phyloP scores from a whole-genome alignment of 2,113 vertebrate genomes.

The Prionailurus bengalensis region DNA sequence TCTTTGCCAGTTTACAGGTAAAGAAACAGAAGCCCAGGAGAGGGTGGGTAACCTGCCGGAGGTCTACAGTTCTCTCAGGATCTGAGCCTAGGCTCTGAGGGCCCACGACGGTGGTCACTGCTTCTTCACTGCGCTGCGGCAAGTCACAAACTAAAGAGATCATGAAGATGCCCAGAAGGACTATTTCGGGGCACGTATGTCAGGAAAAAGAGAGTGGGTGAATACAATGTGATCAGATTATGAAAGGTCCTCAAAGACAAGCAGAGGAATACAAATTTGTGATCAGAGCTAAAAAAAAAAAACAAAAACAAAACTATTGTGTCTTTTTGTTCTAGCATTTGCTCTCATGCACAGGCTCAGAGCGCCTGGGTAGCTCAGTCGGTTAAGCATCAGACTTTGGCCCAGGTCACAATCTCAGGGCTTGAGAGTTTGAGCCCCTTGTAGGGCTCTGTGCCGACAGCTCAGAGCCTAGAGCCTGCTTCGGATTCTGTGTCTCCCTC shows the following conservation, averaged over 20 bases:
- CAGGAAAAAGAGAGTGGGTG: not conserved
- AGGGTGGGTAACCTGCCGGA: not conserved
- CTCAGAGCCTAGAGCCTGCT: too few relatives aligned
- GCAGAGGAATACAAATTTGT: not conserved
- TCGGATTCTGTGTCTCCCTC: too few relatives aligned
- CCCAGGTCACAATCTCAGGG: too few relatives aligned
- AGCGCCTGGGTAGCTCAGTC: too few relatives aligned
- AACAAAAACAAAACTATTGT: fast-evolving
- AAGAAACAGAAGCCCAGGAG: not conserved
- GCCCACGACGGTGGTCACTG: not conserved
- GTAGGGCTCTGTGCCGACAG: too few relatives aligned
- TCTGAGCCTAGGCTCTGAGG: not conserved
- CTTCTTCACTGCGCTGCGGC: not conserved
- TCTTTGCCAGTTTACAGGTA: not conserved
- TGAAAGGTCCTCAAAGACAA: not conserved
- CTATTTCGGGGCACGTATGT: not conserved
- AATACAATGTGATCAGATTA: not conserved
- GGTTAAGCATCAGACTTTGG: too few relatives aligned
- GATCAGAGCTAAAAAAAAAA: not conserved
- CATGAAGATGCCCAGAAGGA: not conserved
- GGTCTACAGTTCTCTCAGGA: not conserved
- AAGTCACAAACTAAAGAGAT: not conserved
- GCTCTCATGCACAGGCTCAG: not conserved
- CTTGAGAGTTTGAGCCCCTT: too few relatives aligned
- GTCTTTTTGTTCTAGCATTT: not conserved